Evolutionary conservation across 2,888 invertebrate species (phyloP), one percentile per base, ranked within the genome.

Genomic region (Tetragonisca angustula): DNA sequence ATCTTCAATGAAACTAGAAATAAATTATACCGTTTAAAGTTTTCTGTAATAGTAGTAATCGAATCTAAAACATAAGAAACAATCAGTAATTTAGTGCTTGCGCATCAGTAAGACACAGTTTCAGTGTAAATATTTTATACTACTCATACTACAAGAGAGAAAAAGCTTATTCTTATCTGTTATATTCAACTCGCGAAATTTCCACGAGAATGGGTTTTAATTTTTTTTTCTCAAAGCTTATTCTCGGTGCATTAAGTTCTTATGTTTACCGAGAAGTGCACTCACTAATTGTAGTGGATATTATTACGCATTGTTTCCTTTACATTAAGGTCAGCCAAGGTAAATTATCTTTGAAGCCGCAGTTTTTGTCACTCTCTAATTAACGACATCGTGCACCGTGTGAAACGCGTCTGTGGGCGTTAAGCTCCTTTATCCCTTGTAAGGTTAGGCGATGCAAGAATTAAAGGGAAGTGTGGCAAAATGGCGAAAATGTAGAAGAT

Each of bases 361-460:
- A 88, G 77, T 88, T 89, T 88, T 88, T 87, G 86, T 81, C 77
- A 71, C 85, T 84, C 88, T 88, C 81, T 86, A 89, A 88, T 88
- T 89, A 89, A 89, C 86, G 82, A 86, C 86, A 83, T 79, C 70
- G 76, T 72, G 81, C 59, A 80, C 71, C 77, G 75, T 50, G 79
- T 68, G 77, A 79, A 83, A 76, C 71, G 56, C 65, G 81, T 71
- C 83, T 71, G 69, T 76, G 83, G 79, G 82, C 79, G 83, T 81
- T 90, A 89, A 89, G 86, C 86, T 83, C 76, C 81, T 85, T 87
- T 85, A 87, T 84, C 69, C 79, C 71, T 69, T 74, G 77, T 75
- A 86, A 87, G 86, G 82, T 87, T 88, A 85, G 86, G 76, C 74
- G 75, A 74, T 75, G 82, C 52, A 79, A 76, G 82, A 89, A 88